Percentiles rank a stretch among this genome's conserved stretches.
Evolutionary conservation across 2,113 vertebrate species (phyloP).

Genomic region (Elaphurus davidianus): DNA sequence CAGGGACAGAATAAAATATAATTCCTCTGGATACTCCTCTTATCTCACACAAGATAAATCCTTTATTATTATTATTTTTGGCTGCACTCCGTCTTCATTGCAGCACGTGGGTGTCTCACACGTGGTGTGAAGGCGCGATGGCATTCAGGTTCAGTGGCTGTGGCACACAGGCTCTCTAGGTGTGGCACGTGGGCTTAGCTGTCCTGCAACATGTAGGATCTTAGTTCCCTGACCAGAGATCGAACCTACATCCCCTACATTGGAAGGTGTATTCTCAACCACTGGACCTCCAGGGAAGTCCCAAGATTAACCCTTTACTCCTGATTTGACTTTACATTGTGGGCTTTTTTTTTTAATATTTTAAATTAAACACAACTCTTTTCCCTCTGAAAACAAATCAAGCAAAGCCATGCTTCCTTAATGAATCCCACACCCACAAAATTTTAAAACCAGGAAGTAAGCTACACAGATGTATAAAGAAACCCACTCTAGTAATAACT

Average conservation of each 20-base stretch:
- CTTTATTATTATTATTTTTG: background rate
- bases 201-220: background rate
- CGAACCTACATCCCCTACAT: background rate
- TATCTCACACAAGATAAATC: background rate
- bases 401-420: constrained; percentile 53
- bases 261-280: background rate
- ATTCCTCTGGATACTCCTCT: background rate
- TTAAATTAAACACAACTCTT: background rate
- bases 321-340: background rate
- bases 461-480: background rate
- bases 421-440: constrained; percentile 46
- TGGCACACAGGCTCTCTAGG: background rate
- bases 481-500: background rate
- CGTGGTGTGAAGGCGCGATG: fast-evolving
- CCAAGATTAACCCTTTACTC: background rate
- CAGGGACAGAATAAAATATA: background rate
- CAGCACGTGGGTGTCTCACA: background rate
- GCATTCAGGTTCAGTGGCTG: background rate
- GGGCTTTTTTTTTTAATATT: background rate
- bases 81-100: background rate
- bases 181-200: background rate
- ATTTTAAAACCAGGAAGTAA: constrained; percentile 29
- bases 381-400: constrained; percentile 49
- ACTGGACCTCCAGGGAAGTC: background rate
- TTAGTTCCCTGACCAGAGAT: background rate